Conservation (phyloP, 2,113 vertebrate species). For the Esox niger region DNA sequence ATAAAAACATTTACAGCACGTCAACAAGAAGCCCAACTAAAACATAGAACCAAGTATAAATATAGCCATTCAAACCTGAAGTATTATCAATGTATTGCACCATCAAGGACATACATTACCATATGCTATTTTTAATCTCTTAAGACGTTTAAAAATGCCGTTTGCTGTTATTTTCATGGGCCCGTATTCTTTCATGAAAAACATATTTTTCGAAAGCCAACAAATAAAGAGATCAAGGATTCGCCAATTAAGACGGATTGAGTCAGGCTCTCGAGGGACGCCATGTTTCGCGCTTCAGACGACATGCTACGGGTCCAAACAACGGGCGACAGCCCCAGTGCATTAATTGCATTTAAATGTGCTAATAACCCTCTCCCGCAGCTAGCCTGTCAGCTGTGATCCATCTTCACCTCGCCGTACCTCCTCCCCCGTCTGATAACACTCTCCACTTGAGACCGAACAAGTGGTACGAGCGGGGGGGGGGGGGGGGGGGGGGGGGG, state of each 20-base stretch:
- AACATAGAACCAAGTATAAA: background rate
- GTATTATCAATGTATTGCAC: background rate
- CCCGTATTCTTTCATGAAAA: too few species aligned
- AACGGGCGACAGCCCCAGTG: background rate
- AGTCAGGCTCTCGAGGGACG: background rate
- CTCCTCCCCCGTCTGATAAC: background rate
- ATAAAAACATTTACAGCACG: background rate
- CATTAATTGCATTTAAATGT: slow-evolving; percentile 4
- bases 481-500: too few species aligned
- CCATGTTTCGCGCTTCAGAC: background rate
- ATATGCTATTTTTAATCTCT: background rate
- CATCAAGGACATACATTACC: slow-evolving; percentile 1
- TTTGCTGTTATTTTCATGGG: background rate
- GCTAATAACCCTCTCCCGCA: background rate
- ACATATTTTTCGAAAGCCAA: slow-evolving; percentile 2
- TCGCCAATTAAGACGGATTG: slow-evolving; percentile 6
- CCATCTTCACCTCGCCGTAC: background rate
- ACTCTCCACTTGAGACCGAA: too few species aligned
- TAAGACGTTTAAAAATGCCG: background rate
- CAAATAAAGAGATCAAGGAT: slow-evolving; percentile 23
- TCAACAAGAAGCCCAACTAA: background rate
- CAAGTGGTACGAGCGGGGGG: too few species aligned
- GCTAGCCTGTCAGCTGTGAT: background rate
- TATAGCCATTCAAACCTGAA: background rate
- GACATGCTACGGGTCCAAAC: slow-evolving; percentile 4